Evolutionary conservation across 1,140 invertebrate species (phyloP), one percentile per base, ranked within the genome.

Genomic region (Drosophila chauvacae): DNA sequence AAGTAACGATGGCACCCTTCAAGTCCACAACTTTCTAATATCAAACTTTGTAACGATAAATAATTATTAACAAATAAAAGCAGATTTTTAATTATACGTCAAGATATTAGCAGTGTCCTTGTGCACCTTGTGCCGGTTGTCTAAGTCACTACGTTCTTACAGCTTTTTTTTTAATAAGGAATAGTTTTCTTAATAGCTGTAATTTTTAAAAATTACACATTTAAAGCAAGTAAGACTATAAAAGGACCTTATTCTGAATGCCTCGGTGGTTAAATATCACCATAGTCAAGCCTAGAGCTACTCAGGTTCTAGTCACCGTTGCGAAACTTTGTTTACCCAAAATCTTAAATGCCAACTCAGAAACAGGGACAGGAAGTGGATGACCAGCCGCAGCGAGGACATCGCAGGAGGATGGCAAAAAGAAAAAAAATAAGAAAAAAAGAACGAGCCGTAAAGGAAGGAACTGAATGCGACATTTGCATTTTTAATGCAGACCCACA

Each of bases 401-500:
- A 78, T 70, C 35, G 64, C 68, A 57, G 48, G 64, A 71, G 42
- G 42, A 48, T 28, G 58, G 41, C 26, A 50, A 4, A 30, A 5
- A 10, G 53, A 56, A 61, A 47, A 65, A 47, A 58, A 58, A 47
- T 42, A 50, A 41, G 14, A 10, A 39, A 58, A 69, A 70, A 69
- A 33, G 11, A n/a, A n/a, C n/a, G n/a, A n/a, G n/a, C n/a, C n/a
- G n/a, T n/a, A n/a, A 80, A 77, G 16, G 48, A 62, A 74, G 70
- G 62, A 79, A 83, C 56, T 82, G 79, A 76, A 91, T 90, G 85
- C 81, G 86, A 91, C 77, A 92, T 92, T 92, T 91, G 90, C 91
- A 92, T 92, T 92, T 91, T 91, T 91, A 92, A 92, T 92, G 91
- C 87, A 92, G 70, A 91, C 76, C 81, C 87, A 87, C 80, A 85